phyloP scores from a whole-genome alignment of 2,888 invertebrate species.

The Cephus spinipes region DNA sequence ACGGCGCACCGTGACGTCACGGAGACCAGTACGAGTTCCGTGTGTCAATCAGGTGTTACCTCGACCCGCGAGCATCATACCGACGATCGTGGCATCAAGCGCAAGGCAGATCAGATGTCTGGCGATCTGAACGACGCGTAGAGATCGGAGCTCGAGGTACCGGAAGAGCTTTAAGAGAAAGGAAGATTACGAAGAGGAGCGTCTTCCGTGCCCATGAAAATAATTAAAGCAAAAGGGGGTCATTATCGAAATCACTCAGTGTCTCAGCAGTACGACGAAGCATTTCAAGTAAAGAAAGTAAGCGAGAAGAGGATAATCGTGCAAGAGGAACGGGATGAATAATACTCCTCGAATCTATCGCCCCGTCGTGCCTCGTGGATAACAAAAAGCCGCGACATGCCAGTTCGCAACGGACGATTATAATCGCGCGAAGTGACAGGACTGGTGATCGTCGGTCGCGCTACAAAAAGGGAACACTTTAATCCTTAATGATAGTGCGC shows the following conservation, averaged over 20 bases:
- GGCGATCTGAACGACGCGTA: constrained; percentile 54
- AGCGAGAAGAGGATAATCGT: neutral
- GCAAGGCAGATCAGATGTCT: constrained; percentile 61
- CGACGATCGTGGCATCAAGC: constrained; percentile 58
- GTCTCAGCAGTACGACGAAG: constrained; percentile 59
- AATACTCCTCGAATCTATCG: neutral
- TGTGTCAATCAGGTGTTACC: neutral
- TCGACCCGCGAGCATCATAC: constrained; percentile 39
- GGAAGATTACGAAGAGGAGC: neutral
- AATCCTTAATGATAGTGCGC: neutral
- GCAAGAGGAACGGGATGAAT: neutral
- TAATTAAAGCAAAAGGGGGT: constrained; percentile 52
- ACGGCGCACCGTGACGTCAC: neutral
- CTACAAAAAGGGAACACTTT: neutral
- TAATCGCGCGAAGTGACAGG: neutral
- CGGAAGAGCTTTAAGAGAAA: neutral
- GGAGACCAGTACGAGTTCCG: neutral
- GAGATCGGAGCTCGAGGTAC: constrained; percentile 20
- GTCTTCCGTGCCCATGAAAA: constrained; percentile 41
- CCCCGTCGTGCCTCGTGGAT: constrained; percentile 1
- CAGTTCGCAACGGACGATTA: neutral
- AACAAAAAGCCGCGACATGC: constrained; percentile 15
- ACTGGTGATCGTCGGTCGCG: neutral
- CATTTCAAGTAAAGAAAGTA: neutral
- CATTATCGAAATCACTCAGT: constrained; percentile 56